phyloP scores from a whole-genome alignment of 1,140 invertebrate genomes.

The Probaryconus sp. region DNA sequence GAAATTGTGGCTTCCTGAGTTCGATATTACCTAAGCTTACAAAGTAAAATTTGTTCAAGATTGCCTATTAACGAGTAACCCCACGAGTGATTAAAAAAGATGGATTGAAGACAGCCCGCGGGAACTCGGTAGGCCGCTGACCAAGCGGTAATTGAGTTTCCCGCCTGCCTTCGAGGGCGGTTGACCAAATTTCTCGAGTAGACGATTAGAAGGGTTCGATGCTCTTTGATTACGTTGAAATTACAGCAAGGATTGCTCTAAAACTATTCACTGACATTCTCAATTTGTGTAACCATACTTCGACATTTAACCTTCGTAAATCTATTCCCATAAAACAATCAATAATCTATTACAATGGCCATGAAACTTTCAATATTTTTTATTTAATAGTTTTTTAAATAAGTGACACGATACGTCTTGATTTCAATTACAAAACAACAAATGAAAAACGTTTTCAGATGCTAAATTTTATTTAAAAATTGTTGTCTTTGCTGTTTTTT shows the following conservation, averaged over 20 bases:
- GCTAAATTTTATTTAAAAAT: no score
- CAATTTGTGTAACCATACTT: slow-evolving; percentile 11
- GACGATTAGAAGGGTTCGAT: slow-evolving; percentile 75
- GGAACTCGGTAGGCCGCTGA: slow-evolving; percentile 66
- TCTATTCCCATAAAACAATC: slow-evolving; percentile 19
- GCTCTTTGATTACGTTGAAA: slow-evolving; percentile 59
- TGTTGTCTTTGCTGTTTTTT: no score
- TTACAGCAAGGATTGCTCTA: slow-evolving; percentile 56
- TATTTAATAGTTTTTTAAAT: no score
- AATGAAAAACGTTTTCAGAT: no score
- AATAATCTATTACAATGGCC: neutral
- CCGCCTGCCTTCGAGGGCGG: slow-evolving; percentile 65
- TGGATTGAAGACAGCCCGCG: slow-evolving; percentile 68
- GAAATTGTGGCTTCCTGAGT: neutral
- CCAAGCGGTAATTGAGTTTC: slow-evolving; percentile 74
- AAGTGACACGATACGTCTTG: no score
- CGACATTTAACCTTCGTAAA: slow-evolving; percentile 4
- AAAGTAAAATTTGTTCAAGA: slow-evolving; percentile 55
- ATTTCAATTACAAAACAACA: no score
- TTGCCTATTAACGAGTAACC: slow-evolving; percentile 68
- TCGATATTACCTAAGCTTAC: neutral
- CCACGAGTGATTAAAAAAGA: slow-evolving; percentile 71
- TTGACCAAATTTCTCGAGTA: slow-evolving; percentile 74
- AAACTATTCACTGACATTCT: slow-evolving; percentile 20
- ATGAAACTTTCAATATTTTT: no score